phyloP scores from a whole-genome alignment of 2,797 vertebrate species.

The Mormyrops attenuatus region DNA sequence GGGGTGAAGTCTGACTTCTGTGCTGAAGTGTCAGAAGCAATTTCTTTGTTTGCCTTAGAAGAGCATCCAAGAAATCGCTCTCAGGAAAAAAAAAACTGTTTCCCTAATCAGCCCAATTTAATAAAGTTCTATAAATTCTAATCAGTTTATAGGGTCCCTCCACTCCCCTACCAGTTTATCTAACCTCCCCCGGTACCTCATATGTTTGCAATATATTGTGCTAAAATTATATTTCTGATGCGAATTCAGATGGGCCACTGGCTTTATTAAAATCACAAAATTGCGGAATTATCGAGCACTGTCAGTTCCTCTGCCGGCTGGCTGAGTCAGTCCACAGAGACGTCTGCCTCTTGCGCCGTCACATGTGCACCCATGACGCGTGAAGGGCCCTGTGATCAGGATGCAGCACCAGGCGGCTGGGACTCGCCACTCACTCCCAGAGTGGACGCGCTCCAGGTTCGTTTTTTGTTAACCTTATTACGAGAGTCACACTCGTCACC shows the following conservation, averaged over 20 bases:
- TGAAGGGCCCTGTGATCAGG: not conserved
- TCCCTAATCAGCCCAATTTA: not conserved
- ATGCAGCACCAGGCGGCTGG: not conserved
- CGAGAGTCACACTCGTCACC: not conserved
- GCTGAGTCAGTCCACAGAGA: not conserved
- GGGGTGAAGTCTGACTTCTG: not conserved
- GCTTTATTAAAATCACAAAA: not conserved
- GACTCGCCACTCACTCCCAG: not conserved
- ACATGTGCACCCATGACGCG: not conserved
- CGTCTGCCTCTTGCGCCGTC: not conserved
- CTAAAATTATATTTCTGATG: not conserved
- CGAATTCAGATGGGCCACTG: not conserved
- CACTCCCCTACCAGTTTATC: not conserved
- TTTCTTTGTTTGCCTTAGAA: not conserved
- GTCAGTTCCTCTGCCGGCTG: not conserved
- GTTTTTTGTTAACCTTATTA: not conserved
- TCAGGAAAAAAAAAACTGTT: not conserved
- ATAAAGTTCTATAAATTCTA: not conserved
- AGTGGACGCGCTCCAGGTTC: not conserved
- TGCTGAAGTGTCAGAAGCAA: not conserved
- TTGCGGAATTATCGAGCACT: not conserved
- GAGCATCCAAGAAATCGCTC: not conserved
- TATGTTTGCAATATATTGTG: not conserved
- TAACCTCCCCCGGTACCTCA: not conserved
- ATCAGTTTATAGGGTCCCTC: not conserved